phyloP scores from a whole-genome alignment of 2,888 invertebrate genomes.

The Eristalis intricaria region DNA sequence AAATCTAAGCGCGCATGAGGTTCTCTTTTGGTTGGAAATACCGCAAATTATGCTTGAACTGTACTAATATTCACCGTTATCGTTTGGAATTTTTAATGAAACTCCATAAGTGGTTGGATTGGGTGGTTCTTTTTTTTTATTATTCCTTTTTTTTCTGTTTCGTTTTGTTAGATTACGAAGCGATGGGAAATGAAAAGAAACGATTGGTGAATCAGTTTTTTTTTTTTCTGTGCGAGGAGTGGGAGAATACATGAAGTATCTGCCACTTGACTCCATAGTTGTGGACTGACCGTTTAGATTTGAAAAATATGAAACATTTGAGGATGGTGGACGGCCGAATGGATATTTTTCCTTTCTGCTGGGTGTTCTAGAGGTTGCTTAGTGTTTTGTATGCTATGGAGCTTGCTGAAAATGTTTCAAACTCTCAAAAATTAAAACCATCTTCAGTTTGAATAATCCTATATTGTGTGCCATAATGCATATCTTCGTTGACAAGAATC shows the following conservation, averaged over 20 bases:
- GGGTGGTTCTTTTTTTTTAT: not conserved
- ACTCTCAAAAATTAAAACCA: no score
- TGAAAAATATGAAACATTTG: not conserved
- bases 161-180: not conserved
- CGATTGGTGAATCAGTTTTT: not conserved
- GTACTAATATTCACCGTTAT: constrained; percentile 64
- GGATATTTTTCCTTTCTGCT: no score
- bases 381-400: no score
- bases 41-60: constrained; percentile 58
- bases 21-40: not conserved
- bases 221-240: not conserved
- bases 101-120: not conserved
- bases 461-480: no score
- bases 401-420: no score
- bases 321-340: not conserved
- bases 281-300: not conserved
- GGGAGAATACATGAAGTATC: not conserved
- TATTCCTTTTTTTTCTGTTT: not conserved
- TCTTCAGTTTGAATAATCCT: no score
- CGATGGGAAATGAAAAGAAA: not conserved
- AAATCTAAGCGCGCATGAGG: constrained; percentile 39
- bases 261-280: not conserved
- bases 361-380: no score
- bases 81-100: constrained; percentile 30
- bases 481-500: no score